Base-by-base conservation (phyloP, 2,797 vertebrate species). In the Melopsittacus undulatus region DNA sequence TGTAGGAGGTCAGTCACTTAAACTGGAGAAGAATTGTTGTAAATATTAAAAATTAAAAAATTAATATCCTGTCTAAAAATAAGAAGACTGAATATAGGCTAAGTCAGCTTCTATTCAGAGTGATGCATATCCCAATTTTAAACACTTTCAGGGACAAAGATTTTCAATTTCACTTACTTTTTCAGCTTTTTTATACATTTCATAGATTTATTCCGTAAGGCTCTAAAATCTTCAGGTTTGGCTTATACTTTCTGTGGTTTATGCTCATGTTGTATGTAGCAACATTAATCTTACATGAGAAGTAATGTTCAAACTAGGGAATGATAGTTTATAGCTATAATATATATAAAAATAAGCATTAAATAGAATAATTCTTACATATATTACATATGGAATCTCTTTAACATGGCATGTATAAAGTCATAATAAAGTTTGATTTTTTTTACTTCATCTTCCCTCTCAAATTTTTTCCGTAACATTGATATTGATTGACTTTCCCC, bases 41-140 rank as follows among this genome's bases (percentile, higher is more conserved):
- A 85, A 84, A 79, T 74, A 94, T 77, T 89, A 82, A 92, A 89
- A 82, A 67, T 75, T 38, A 9, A 86, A 82, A 79, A 68, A 77
- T 36, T 4, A 85, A 80, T 77, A 74, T 67, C 32, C 23, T 46
- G 6, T 52, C 83, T 72, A 57, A 92, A 96, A 83, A 74, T 63
- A 36, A 56, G 45, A 87, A 42, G 40, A 73, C 21, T 62, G n/a
- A 87, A 73, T 70, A 70, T 52, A 72, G 26, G 11, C 29, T 77
- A 83, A 75, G 26, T 38, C 61, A 49, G 14, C 6, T 76, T 79
- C 72, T 93, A 32, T 88, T 87, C 73, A 52, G 30, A 49, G 32
- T 7, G 23, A 56, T 10, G 56, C 66, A 67, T 84, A 79, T 87
- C 42, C n/a, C 0, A 0, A 66, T 87, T 91, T 84, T 93, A 90